Evolutionary conservation across 1,140 invertebrate genomes (phyloP), one percentile per base, ranked within the genome.

Genomic region (Cardiocondyla obscurior): DNA sequence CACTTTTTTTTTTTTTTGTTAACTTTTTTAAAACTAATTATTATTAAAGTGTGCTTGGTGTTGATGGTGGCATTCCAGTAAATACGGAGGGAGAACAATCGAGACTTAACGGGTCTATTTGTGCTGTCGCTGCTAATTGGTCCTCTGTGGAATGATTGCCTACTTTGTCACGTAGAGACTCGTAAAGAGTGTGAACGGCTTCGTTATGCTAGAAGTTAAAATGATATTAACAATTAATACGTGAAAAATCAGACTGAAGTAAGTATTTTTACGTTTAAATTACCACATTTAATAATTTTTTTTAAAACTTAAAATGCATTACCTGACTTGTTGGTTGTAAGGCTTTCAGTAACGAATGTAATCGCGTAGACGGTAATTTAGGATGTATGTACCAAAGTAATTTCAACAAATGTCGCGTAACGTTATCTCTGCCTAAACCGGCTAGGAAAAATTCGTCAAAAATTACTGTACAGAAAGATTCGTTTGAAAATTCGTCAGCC

Each of bases 391-490:
- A 98, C 97, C 97, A 99, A 6, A 99, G 93, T 53, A 99, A 94
- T 93, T 99, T 98, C 42, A 99, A 93, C 87, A 99, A 95, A 94
- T 99, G 99, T 51, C 98, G 95, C n/a, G 97, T 97, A 0, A 99
- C 98, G 95, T 98, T 99, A 91, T 99, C 98, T 81, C 97, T 95
- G 6, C 96, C 96, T 44, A 99, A 95, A 0, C 97, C 97, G 57
- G 98, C 97, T 93, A 98, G 97, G 86, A 99, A 98, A 91, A 99
- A 99, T 93, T 99, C 98, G 94, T 99, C 98, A 95, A 99, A 99
- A 19, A 99, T 96, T 0, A 98, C 97, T 1, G 98, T 98, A 94
- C 98, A 99, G 91, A 99, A 99, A 85, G 99, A 98, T 94, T 99
- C 98, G 5, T 97, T 96, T 83, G 96, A 95, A 92, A 99, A 99